phyloP scores from a whole-genome alignment of 2,888 invertebrate genomes.

The Caenorhabditis japonica region DNA sequence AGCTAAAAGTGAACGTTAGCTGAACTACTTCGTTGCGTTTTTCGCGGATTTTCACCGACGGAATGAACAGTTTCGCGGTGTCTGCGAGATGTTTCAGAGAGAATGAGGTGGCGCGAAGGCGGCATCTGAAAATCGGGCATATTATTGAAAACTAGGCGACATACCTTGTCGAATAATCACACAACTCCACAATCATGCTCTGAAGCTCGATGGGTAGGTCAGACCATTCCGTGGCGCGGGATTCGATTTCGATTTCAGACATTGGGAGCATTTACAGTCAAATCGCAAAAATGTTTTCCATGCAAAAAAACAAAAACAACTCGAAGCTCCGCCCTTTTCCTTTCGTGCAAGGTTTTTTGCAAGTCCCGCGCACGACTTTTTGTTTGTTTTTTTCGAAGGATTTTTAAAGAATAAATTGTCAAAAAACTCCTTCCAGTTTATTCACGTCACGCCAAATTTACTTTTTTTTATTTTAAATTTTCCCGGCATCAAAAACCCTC shows the following conservation, averaged over 20 bases:
- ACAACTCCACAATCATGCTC: conserved; percentile 10
- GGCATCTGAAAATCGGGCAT: conserved; percentile 7
- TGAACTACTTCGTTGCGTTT: background rate
- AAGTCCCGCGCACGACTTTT: conserved; percentile 5
- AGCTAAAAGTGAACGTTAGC: background rate
- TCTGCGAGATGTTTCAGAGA: background rate
- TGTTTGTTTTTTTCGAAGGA: conserved; percentile 24
- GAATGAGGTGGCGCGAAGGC: background rate
- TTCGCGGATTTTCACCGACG: conserved; percentile 10
- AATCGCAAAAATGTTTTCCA: background rate
- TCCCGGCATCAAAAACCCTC: too few relatives aligned
- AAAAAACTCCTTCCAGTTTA: too few relatives aligned
- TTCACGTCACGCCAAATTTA: too few relatives aligned
- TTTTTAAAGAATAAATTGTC: too few relatives aligned
- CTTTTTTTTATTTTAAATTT: too few relatives aligned
- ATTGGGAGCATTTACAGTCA: background rate
- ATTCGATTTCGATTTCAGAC: background rate
- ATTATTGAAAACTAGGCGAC: background rate
- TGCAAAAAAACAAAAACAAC: conserved; percentile 21
- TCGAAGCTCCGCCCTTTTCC: background rate
- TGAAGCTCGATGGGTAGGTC: conserved; percentile 22
- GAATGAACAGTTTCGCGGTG: conserved; percentile 17
- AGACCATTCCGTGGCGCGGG: background rate
- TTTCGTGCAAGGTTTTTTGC: background rate
- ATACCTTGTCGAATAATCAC: conserved; percentile 25